phyloP scores from a whole-genome alignment of 2,113 vertebrate species.

The Puntigrus tetrazona region DNA sequence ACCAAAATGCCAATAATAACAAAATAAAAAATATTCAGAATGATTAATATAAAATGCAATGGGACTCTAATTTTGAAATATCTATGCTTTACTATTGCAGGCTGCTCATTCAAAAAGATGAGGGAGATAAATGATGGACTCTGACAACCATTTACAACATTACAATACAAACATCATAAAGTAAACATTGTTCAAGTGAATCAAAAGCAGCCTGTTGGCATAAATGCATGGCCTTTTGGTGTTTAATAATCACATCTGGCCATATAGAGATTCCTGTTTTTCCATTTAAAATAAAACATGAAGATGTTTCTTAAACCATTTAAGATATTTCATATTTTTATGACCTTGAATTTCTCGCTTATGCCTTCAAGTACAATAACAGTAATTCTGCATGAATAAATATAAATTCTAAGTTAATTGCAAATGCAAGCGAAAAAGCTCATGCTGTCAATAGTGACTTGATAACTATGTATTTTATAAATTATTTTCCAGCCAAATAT shows the following conservation, averaged over 20 bases:
- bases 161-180: neutral
- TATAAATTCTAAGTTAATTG: too few species aligned
- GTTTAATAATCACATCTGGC: neutral
- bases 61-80: neutral
- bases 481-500: neutral
- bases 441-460: too few species aligned
- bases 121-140: neutral
- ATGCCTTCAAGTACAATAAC: too few species aligned
- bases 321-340: neutral
- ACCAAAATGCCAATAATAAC: neutral
- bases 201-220: neutral
- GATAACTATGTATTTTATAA: neutral
- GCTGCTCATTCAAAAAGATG: neutral
- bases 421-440: too few species aligned
- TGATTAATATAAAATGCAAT: neutral
- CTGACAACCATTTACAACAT: neutral
- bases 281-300: neutral
- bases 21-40: neutral
- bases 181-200: neutral
- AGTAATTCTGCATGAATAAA: too few species aligned
- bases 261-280: neutral
- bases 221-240: neutral
- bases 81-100: neutral
- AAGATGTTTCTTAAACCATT: neutral
- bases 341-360: too few species aligned